phyloP scores from a whole-genome alignment of 2,888 invertebrate genomes.

The Patella caerulea region DNA sequence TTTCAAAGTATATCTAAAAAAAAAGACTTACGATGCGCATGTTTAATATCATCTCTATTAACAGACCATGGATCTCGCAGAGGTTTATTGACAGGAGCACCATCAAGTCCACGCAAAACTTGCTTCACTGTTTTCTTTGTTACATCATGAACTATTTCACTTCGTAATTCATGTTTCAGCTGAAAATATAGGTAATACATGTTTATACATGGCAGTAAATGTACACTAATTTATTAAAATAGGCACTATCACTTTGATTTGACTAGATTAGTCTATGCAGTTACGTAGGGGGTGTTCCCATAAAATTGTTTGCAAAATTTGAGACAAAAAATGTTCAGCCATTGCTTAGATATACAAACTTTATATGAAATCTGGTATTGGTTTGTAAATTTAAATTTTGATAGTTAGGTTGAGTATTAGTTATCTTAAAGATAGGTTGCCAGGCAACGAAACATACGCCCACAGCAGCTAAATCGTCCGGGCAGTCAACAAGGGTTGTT shows the following conservation, averaged over 20 bases:
- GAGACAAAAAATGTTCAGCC: too few species aligned
- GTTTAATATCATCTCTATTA: neutral
- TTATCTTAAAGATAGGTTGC: too few species aligned
- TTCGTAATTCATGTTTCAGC: constrained; percentile 58
- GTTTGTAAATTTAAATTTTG: too few species aligned
- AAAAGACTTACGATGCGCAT: constrained; percentile 36
- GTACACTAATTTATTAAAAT: neutral
- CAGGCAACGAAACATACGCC: too few species aligned
- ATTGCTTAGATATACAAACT: too few species aligned
- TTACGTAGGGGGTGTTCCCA: neutral
- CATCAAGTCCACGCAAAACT: constrained; percentile 55
- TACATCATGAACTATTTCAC: constrained; percentile 59
- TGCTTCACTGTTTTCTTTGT: constrained; percentile 58
- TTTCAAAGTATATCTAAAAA: too few species aligned
- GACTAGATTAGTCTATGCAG: neutral
- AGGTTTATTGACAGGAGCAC: neutral
- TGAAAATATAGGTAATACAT: constrained; percentile 34
- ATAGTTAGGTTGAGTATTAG: too few species aligned
- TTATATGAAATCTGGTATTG: too few species aligned
- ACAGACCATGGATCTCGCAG: neutral
- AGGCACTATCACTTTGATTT: neutral
- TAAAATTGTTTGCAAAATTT: neutral
- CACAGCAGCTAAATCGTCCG: too few species aligned
- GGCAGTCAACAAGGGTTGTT: too few species aligned
- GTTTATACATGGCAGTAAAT: neutral